Evolutionary conservation across 2,888 invertebrate species (phyloP), one percentile per base, ranked within the genome.

Genomic region (Ypsolopha scabrella): DNA sequence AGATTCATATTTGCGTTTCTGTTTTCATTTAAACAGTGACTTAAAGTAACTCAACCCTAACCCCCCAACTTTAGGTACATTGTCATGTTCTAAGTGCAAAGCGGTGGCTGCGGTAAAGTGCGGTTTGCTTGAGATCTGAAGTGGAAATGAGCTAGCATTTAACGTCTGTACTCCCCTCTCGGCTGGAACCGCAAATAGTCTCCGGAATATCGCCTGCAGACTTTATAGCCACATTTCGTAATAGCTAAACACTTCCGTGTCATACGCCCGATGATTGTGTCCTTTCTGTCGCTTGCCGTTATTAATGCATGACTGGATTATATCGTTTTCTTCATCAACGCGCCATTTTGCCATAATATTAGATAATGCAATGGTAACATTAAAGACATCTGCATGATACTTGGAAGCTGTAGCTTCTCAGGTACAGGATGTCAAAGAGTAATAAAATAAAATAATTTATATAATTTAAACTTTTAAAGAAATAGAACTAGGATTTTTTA

Each of bases 121-220:
- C 24, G 78, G 78, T 80, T 73, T 61, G 57, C 63, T 67, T 70
- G 66, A 72, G 77, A 78, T 75, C 68, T 63, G 57, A 72, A 67
- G 72, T 79, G 78, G 75, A 78, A 80, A 79, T 78, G 77, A 74
- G 73, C 65, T 63, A 51, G 67, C 72, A 68, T 68, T 76, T 73
- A 75, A 63, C 67, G 65, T 71, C 66, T 65, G 65, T 68, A 64
- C 65, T 64, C 66, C 63, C 62, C 69, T 67, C 63, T 63, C 62
- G 67, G 64, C 62, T 62, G 59, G 59, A 67, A 81, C 83, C 80
- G 69, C 82, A 81, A 80, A 78, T 69, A 67, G 73, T 62, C 60
- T 60, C 56, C 58, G 64, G 68, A 70, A 66, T 65, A 62, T 41
- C 35, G 51, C 37, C 65, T 58, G 56, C 57, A 59, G 65, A 61